Percentiles rank a stretch among this genome's conserved stretches.
phyloP scores from a whole-genome alignment of 2,888 invertebrate species.

The Catocala nupta region DNA sequence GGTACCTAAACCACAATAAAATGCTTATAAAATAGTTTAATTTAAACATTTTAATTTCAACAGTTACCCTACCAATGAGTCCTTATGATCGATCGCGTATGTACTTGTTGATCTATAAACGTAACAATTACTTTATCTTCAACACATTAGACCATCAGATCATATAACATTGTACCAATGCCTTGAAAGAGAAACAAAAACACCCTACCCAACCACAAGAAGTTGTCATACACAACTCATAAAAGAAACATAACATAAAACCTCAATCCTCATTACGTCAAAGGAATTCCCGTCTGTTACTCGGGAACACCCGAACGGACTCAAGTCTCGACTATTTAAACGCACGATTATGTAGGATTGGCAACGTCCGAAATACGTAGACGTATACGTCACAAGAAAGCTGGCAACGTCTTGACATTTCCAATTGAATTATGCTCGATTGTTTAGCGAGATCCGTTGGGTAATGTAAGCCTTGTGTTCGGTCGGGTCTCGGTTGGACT shows the following conservation, averaged over 20 bases:
- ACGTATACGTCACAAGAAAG: slow-evolving; percentile 38
- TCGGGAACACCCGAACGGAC: slow-evolving; percentile 13
- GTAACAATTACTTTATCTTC: too few relatives aligned
- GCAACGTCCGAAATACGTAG: slow-evolving; percentile 45
- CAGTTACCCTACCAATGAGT: too few relatives aligned
- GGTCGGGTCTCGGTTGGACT: slow-evolving; percentile 8
- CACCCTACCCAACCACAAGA: neutral
- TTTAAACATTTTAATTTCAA: too few relatives aligned
- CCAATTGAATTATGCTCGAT: slow-evolving; percentile 40
- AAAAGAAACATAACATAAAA: neutral
- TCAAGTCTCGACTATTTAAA: slow-evolving; percentile 32
- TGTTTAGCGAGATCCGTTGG: slow-evolving; percentile 27
- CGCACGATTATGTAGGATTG: slow-evolving; percentile 31
- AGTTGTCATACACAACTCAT: neutral
- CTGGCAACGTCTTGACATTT: slow-evolving; percentile 43
- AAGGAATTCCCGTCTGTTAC: slow-evolving; percentile 29
- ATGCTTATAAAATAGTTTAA: too few relatives aligned
- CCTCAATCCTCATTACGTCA: slow-evolving; percentile 22
- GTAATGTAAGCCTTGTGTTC: slow-evolving; percentile 15
- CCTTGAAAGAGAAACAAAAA: neutral
- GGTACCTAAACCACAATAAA: too few relatives aligned
- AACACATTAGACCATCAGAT: too few relatives aligned
- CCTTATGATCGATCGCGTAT: too few relatives aligned
- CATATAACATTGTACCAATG: too few relatives aligned
- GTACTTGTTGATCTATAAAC: too few relatives aligned